Evolutionary conservation across 2,797 vertebrate species (phyloP).

Genomic region (Danionella dracula): DNA sequence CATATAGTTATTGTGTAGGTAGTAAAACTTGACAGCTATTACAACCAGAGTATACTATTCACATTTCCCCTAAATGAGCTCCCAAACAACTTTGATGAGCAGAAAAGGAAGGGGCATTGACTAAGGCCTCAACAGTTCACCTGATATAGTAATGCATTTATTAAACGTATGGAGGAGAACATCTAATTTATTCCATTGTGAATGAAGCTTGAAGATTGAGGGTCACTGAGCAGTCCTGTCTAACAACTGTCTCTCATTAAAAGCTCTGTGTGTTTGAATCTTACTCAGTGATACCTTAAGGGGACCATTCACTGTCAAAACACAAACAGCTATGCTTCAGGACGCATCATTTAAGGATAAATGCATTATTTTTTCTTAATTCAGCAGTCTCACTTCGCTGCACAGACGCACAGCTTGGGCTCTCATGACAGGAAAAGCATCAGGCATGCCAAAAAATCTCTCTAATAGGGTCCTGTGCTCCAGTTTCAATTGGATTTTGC

Average conservation of each 20-base stretch:
- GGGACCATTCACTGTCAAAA: too few relatives aligned
- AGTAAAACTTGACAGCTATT: too few relatives aligned
- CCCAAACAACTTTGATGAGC: constrained; percentile 9
- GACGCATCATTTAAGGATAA: constrained; percentile 1
- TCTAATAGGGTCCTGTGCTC: constrained; percentile 45
- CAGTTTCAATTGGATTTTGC: constrained; percentile 52
- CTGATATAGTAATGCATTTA: background rate
- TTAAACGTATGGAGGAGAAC: background rate
- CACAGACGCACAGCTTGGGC: constrained; percentile 27
- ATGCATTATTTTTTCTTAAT: constrained; percentile 7
- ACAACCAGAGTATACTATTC: too few relatives aligned
- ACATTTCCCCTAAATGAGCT: constrained; percentile 7
- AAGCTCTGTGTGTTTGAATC: background rate
- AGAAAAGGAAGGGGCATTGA: background rate
- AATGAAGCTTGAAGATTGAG: background rate
- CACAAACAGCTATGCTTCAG: background rate
- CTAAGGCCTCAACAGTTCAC: constrained; percentile 8
- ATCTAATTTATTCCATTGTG: constrained; percentile 10
- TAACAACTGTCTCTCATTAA: constrained; percentile 24
- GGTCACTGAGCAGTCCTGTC: background rate
- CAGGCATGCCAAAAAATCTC: constrained; percentile 36
- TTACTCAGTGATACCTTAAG: background rate
- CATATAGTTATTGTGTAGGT: too few relatives aligned
- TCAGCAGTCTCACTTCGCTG: constrained; percentile 17
- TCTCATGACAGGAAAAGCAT: constrained; percentile 36